Evolutionary conservation across 2,797 vertebrate species (phyloP).

Genomic region (Mus minutoides): DNA sequence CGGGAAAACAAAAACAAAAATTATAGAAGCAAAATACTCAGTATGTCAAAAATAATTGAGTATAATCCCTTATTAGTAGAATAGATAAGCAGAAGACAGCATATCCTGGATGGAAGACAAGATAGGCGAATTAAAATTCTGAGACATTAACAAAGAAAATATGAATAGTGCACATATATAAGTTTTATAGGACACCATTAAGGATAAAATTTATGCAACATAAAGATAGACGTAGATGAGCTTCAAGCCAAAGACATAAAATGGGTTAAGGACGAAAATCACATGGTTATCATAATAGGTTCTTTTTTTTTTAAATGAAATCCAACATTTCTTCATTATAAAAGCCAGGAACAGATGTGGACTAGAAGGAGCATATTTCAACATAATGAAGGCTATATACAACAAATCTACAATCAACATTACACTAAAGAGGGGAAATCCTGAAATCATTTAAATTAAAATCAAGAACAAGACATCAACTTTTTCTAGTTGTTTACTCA

Average conservation of each 20-base stretch:
- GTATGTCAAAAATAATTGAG: not conserved
- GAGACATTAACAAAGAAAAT: not conserved
- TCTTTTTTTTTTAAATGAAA: not conserved
- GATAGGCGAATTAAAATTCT: not conserved
- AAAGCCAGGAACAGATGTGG: not conserved
- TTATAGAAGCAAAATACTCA: not conserved
- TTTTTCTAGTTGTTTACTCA: not conserved
- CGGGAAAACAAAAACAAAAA: not conserved
- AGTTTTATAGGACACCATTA: not conserved
- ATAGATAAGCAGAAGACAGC: not conserved
- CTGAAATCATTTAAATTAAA: not conserved
- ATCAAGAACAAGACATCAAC: not conserved
- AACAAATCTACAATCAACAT: not conserved
- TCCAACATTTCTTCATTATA: not conserved
- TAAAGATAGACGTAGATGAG: not conserved
- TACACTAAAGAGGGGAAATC: not conserved
- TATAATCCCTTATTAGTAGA: not conserved
- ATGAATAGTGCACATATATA: not conserved
- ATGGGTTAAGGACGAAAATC: not conserved
- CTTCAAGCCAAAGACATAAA: not conserved
- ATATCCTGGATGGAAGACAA: not conserved
- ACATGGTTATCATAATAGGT: not conserved
- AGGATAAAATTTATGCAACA: not conserved
- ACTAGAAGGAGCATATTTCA: not conserved
- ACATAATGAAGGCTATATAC: not conserved